Percentiles rank a stretch among this genome's conserved stretches.
These are phyloP conservation scores for Hemibagrus guttatus DNA, from an alignment of 2,797 vertebrate species.

Conservation along the genomic window DNA sequence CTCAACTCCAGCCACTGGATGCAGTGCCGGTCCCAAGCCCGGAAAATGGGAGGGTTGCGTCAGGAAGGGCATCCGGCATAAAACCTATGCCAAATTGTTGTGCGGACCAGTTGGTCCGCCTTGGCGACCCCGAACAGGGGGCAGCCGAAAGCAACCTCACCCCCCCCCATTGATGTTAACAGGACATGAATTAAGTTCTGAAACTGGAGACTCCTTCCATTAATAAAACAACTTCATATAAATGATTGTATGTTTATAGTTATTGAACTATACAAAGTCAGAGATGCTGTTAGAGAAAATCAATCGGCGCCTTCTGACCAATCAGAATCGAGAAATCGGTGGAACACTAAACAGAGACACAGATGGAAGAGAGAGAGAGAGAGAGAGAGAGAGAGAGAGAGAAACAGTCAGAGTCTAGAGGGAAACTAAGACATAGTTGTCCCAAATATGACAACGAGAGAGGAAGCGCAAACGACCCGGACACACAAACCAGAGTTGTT, in stretches of 20 bases:
- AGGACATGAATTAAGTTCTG: neutral
- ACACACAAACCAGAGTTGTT: conserved; percentile 21
- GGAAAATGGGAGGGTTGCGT: too few species aligned
- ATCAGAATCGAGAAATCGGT: neutral
- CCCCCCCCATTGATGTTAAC: too few species aligned
- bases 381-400: conserved; percentile 16
- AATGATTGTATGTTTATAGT: neutral
- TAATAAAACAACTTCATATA: neutral
- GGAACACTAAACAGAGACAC: too few species aligned
- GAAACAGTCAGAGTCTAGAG: neutral
- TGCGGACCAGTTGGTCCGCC: too few species aligned
- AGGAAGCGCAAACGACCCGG: neutral
- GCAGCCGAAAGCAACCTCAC: too few species aligned
- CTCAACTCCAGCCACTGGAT: too few species aligned
- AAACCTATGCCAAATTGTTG: too few species aligned
- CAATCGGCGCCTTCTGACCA: neutral
- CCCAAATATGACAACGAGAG: conserved; percentile 51
- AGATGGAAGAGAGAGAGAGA: neutral
- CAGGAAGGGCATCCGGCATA: too few species aligned
- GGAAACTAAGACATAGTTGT: conserved; percentile 29
- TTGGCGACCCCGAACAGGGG: too few species aligned
- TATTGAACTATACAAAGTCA: neutral
- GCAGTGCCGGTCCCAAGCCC: too few species aligned
- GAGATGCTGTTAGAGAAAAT: neutral
- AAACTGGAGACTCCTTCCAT: neutral